phyloP scores from a whole-genome alignment of 1,140 invertebrate species.

The Micrasema longulum region DNA sequence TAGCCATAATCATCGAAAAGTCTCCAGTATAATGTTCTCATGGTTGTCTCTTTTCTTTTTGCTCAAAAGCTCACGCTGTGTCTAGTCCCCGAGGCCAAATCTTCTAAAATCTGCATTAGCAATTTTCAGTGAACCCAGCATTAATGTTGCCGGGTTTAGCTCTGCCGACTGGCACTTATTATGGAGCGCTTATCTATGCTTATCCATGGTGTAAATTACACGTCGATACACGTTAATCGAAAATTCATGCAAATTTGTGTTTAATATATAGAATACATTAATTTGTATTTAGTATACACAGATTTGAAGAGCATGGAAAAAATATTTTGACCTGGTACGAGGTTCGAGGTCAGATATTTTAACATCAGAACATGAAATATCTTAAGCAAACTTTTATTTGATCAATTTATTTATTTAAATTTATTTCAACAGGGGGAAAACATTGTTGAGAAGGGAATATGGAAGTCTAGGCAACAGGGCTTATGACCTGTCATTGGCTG shows the following conservation, averaged over 20 bases:
- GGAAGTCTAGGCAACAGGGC: too few relatives aligned
- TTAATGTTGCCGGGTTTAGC: neutral
- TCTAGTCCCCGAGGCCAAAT: neutral
- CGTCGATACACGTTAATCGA: neutral
- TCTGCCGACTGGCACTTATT: neutral
- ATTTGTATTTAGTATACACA: neutral
- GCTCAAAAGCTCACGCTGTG: neutral
- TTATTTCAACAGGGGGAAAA: too few relatives aligned
- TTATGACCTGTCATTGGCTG: too few relatives aligned
- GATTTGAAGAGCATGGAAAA: neutral
- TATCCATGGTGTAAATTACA: slow-evolving; percentile 2
- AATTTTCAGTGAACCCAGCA: neutral
- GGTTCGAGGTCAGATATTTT: too few relatives aligned
- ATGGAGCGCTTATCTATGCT: neutral
- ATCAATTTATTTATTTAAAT: too few relatives aligned
- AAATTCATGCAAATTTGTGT: neutral
- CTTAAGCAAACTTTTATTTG: too few relatives aligned
- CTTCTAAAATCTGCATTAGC: slow-evolving; percentile 5
- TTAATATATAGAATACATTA: neutral
- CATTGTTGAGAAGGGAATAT: too few relatives aligned
- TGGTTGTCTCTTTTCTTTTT: neutral
- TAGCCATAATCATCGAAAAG: too few relatives aligned
- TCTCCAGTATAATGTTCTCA: too few relatives aligned
- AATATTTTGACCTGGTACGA: too few relatives aligned
- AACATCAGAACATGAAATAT: too few relatives aligned